phyloP scores from a whole-genome alignment of 2,888 invertebrate genomes.

The Parnassius apollo region DNA sequence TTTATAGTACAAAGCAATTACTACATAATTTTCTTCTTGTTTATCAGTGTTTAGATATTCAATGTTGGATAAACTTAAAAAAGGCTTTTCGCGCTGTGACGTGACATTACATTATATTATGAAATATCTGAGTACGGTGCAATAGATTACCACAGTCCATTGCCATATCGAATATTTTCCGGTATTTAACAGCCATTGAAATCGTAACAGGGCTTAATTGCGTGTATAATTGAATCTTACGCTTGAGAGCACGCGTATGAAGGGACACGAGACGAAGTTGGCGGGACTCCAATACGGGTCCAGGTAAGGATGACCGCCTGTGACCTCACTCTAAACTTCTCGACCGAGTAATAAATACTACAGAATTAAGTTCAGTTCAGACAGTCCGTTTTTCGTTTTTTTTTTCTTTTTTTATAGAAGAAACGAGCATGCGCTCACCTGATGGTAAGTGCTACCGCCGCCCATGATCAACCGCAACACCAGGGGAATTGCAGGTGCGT shows the following conservation, averaged over 20 bases:
- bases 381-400: too few species aligned
- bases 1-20: too few species aligned
- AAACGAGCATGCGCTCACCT: too few species aligned
- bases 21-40: too few species aligned
- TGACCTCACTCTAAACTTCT: constrained; percentile 31
- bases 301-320: constrained; percentile 54
- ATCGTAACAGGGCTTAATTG: constrained; percentile 52
- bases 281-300: constrained; percentile 38
- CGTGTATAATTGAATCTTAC: constrained; percentile 56
- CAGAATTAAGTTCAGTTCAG: too few species aligned
- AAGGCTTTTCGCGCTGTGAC: too few species aligned
- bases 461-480: too few species aligned
- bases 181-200: constrained; percentile 33
- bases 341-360: constrained; percentile 3
- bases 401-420: too few species aligned
- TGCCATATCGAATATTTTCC: constrained; percentile 19
- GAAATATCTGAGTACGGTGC: constrained; percentile 8
- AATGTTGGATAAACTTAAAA: too few species aligned
- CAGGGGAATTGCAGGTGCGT: too few species aligned
- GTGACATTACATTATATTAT: background rate
- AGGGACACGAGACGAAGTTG: constrained; percentile 35
- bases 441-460: too few species aligned
- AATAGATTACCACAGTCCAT: constrained; percentile 20
- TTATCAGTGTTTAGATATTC: too few species aligned
- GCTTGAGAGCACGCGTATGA: constrained; percentile 40